phyloP scores from a whole-genome alignment of 1,140 invertebrate genomes.

The Bombyx mandarina region DNA sequence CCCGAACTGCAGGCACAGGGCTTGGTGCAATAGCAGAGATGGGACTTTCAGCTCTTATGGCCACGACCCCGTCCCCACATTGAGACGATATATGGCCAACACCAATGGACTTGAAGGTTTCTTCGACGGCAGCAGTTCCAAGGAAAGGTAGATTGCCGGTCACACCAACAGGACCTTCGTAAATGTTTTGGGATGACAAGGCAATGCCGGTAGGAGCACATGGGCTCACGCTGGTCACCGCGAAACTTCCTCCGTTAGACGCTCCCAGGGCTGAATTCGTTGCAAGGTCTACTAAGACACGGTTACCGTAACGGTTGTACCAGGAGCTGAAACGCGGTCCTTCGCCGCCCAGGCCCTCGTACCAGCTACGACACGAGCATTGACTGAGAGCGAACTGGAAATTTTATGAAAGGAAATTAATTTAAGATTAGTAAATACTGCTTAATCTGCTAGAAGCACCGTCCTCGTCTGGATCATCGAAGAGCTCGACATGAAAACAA shows the following conservation, averaged over 20 bases:
- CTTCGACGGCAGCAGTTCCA: slow-evolving; percentile 25
- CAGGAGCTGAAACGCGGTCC: background rate
- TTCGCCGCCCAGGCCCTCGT: background rate
- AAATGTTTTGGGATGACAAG: slow-evolving; percentile 7
- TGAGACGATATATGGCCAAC: slow-evolving; percentile 1
- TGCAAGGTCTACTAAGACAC: background rate
- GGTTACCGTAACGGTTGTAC: background rate
- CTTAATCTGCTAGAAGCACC: too few species aligned
- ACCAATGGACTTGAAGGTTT: slow-evolving; percentile 18
- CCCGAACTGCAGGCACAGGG: background rate
- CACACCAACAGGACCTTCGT: slow-evolving; percentile 5
- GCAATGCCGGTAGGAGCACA: slow-evolving; percentile 9
- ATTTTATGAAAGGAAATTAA: too few species aligned
- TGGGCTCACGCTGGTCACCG: slow-evolving; percentile 3
- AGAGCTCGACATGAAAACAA: too few species aligned
- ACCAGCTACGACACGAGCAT: background rate
- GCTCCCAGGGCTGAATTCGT: slow-evolving; percentile 1
- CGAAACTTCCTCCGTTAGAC: slow-evolving; percentile 2
- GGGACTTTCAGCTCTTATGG: slow-evolving; percentile 1
- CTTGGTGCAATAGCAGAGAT: background rate
- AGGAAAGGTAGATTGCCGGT: slow-evolving; percentile 10
- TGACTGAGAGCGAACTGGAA: too few species aligned
- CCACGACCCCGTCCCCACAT: slow-evolving; percentile 6
- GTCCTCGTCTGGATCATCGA: too few species aligned
- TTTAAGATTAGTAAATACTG: too few species aligned